Conservation (phyloP, 2,888 invertebrate species). For the Siphonodentalium dalli region DNA sequence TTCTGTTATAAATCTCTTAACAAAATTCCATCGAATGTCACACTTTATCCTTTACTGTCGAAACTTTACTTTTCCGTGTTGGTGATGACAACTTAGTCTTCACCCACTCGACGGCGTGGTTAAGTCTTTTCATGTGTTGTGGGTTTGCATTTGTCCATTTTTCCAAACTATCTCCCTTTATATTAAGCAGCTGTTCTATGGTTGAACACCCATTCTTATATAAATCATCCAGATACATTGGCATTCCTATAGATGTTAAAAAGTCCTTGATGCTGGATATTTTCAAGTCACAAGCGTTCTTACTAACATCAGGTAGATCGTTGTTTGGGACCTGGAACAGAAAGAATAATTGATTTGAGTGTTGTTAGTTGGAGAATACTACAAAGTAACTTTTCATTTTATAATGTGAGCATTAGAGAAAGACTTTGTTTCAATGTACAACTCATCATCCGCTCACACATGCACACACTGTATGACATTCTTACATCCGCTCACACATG, state of each 20-base stretch:
- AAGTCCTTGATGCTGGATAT: slow-evolving; percentile 58
- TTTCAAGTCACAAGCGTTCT: slow-evolving; percentile 58
- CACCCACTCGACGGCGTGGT: slow-evolving; percentile 59
- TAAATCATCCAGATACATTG: slow-evolving; percentile 58
- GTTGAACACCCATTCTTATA: slow-evolving; percentile 35
- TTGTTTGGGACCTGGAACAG: slow-evolving; percentile 58
- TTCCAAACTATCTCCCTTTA: slow-evolving; percentile 47
- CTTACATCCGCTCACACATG: too few species aligned
- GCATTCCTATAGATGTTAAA: slow-evolving; percentile 62
- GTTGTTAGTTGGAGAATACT: too few species aligned
- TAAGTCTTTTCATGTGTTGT: slow-evolving; percentile 51
- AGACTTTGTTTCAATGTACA: too few species aligned
- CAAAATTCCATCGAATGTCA: too few species aligned
- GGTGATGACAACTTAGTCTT: slow-evolving; percentile 45
- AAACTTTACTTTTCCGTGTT: slow-evolving; percentile 25
- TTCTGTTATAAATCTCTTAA: too few species aligned
- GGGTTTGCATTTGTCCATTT: slow-evolving; percentile 47
- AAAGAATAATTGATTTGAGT: too few species aligned
- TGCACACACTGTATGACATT: too few species aligned
- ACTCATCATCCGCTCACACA: too few species aligned
- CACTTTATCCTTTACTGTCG: slow-evolving; percentile 37
- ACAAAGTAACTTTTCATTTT: too few species aligned
- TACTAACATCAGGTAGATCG: slow-evolving; percentile 55
- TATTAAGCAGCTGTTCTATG: slow-evolving; percentile 46
- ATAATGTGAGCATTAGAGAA: too few species aligned